Percentiles rank a stretch among this genome's conserved stretches.
phyloP scores from a whole-genome alignment of 2,113 vertebrate genomes.

The Chroicocephalus ridibundus region DNA sequence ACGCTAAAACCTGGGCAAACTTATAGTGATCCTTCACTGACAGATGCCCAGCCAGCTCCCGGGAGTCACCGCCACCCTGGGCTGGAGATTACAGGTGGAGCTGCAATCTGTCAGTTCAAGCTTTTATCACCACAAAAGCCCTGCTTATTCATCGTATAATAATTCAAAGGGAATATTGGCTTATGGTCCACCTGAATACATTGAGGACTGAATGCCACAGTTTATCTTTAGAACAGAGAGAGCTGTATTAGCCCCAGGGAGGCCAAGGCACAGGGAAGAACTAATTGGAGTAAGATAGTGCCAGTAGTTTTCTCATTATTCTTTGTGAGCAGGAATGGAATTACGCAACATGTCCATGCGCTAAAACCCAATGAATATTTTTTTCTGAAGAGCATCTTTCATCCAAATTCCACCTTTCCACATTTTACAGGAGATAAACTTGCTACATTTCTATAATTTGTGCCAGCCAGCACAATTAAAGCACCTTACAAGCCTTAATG shows the following conservation, averaged over 20 bases:
- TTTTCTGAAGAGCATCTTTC: not conserved
- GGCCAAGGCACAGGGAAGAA: not conserved
- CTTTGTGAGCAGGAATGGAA: not conserved
- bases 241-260: not conserved
- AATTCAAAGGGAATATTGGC: not conserved
- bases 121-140: not conserved
- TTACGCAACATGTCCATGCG: not conserved
- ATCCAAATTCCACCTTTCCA: not conserved
- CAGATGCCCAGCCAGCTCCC: not conserved
- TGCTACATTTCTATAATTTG: not conserved
- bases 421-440: slow-evolving; percentile 1
- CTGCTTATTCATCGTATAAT: not conserved
- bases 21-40: not conserved
- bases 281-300: not conserved
- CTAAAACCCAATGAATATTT: not conserved
- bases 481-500: not conserved
- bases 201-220: not conserved
- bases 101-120: not conserved
- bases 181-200: not conserved
- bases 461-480: not conserved
- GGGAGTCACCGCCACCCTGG: not conserved
- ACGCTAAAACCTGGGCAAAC: not conserved
- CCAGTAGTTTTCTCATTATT: not conserved
- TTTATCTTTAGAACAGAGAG: not conserved
- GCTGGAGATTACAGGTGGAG: not conserved